phyloP scores from a whole-genome alignment of 2,797 vertebrate genomes.

The Melanotaenia nigrans region DNA sequence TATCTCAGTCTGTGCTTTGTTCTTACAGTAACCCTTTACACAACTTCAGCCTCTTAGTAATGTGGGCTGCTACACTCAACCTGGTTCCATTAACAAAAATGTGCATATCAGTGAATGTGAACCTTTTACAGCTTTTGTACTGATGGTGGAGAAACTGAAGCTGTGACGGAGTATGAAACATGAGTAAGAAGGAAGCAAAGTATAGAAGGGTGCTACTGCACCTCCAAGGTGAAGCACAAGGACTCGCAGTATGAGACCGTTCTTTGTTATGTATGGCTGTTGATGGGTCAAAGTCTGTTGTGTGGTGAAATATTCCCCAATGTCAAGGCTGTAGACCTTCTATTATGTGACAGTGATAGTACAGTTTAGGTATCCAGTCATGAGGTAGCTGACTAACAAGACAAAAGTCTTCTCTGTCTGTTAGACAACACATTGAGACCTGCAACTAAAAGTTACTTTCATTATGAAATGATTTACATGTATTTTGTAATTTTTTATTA shows the following conservation, averaged over 20 bases:
- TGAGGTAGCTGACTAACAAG: neutral
- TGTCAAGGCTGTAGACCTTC: constrained; percentile 7
- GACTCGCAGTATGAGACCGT: constrained; percentile 38
- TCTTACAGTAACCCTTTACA: constrained; percentile 53
- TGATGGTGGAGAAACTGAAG: constrained; percentile 61
- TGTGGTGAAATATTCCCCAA: constrained; percentile 9
- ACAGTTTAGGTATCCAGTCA: neutral
- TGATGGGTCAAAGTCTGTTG: constrained; percentile 31
- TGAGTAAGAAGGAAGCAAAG: constrained; percentile 49
- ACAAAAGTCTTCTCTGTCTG: neutral
- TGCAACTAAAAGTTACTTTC: neutral
- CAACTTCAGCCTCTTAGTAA: constrained; percentile 35
- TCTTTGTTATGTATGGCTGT: constrained; percentile 33
- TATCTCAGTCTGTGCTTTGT: constrained; percentile 28
- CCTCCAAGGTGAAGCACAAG: constrained; percentile 53
- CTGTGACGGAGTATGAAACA: constrained; percentile 56
- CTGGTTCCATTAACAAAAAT: constrained; percentile 35
- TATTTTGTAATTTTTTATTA: neutral
- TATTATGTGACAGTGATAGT: constrained; percentile 14
- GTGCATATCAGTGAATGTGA: constrained; percentile 9
- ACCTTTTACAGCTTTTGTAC: constrained; percentile 30
- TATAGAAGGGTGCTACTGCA: constrained; percentile 34
- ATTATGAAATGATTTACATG: neutral
- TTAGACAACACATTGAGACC: neutral
- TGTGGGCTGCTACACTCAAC: constrained; percentile 6